Percentiles rank a stretch among this genome's conserved stretches.
Conservation (phyloP, 2,113 vertebrate genomes). For the Rynchops niger region DNA sequence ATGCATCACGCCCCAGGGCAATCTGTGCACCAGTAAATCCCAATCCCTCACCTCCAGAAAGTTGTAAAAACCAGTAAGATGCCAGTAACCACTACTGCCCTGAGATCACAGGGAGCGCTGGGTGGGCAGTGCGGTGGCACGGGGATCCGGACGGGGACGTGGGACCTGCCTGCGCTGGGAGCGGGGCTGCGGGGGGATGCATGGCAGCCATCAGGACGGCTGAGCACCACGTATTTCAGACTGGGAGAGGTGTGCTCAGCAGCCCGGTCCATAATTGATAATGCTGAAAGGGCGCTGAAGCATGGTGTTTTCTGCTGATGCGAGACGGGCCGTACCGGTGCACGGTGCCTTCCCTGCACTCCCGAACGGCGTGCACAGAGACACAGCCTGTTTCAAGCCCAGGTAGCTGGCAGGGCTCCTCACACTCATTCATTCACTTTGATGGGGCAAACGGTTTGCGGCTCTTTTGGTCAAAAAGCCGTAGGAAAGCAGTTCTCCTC, state of each 20-base stretch:
- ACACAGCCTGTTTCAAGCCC: accelerated
- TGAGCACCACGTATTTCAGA: not conserved
- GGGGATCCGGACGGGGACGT: accelerated
- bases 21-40: not conserved
- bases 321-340: accelerated
- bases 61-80: not conserved
- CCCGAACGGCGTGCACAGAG: not conserved
- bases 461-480: not conserved
- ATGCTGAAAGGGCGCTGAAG: not conserved
- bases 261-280: not conserved
- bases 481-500: not conserved
- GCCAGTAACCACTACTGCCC: not conserved
- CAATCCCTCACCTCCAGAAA: not conserved
- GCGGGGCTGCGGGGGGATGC: accelerated
- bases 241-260: not conserved
- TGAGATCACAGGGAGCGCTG: accelerated
- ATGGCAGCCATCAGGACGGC: not conserved
- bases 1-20: not conserved
- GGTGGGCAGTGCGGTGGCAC: accelerated
- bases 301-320: not conserved
- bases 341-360: accelerated
- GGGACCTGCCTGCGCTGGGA: not conserved
- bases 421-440: accelerated
- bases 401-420: not conserved
- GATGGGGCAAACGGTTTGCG: not conserved